Evolutionary conservation across 1,140 invertebrate species (phyloP), one percentile per base, ranked within the genome.

Genomic region (Hyposmocoma kahamanoa): DNA sequence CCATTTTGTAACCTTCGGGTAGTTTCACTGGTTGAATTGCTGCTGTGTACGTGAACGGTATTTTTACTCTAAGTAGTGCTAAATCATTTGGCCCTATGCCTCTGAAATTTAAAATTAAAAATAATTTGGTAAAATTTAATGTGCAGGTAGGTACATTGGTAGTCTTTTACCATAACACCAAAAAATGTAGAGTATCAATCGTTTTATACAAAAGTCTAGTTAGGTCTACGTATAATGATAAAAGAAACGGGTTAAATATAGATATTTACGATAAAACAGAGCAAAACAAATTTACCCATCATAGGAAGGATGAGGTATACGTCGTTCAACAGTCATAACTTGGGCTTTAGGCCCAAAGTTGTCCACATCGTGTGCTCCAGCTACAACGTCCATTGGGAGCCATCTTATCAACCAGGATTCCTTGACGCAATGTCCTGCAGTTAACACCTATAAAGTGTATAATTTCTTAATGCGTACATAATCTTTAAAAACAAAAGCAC

Each of bases 1-100:
- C 45, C 8, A 69, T 42, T 42, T 70, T 67, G n/a, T 60, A 52
- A 39, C 71, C 60, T 11, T 43, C 42, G 5, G 72, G 55, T 30
- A 93, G 60, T 1, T 50, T 53, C 9, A 92, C 86, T 4, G 89
- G 78, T 15, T 83, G 68, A 0, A 93, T 87, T 32, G 64, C 66
- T 15, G 88, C 61, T 47, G 88, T 90, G 48, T 90, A 88, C 1
- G 47, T 60, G 30, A 93, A 84, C 1, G 89, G 84, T 1, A 66
- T 73, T 22, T 67, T 76, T n/a, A 92, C 64, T 49, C 82, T 82
- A 15, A 93, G 62, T 0, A 94, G 38, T 22, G 90, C 91, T 39
- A 94, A 90, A 56, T 94, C 92, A 50, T 90, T 63, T 34, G 80
- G 72, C 10, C 72, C 82, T 26, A 87, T 74, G 3, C 70, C 80